Evolutionary conservation across 2,797 vertebrate genomes (phyloP), one percentile per base, ranked within the genome.

Genomic region (Galago senegalensis): DNA sequence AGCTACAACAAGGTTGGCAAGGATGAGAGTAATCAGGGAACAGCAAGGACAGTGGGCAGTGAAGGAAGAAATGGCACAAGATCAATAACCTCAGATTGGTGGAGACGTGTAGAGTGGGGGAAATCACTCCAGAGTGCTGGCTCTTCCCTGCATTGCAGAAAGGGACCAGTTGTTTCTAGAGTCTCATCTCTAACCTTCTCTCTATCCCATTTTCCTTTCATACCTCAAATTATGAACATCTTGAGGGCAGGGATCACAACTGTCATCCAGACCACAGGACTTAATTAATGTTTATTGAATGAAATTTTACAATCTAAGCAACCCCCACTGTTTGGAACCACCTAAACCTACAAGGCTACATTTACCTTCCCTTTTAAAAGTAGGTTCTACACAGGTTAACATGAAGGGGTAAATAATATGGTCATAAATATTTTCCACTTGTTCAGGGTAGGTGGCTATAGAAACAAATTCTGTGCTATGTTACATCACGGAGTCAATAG

Each of bases 1-100:
- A 79, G 75, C 58, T 81, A 94, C 40, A 70, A 7, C 40, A 29
- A 89, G 21, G 29, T 82, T 96, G 93, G 56, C n/a, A 0, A 80
- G 27, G 31, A 69, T 27, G 10, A 23, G 31, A 23, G 7, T 65
- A 29, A 89, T 31, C 49, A 70, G 46, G 49, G 67, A 40, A 91
- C 65, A 61, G 21, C 4, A 18, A 88, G 56, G 46, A 65, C 60
- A 81, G 37, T 16, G 27, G 14, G 3, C n/a, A 53, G 37, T 34
- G 25, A 43, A 10, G 10, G 25, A 12, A 40, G 43, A 88, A 60
- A 9, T 7, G 37, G 2, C 34, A 43, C 2, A 12, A 12, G 34
- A 56, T 86, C 72, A 27, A 25, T 20, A 56, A 88, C 31, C 18
- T 46, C 5, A 10, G 43, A 23, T 2, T 46, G 46, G 34, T 13